Evolutionary conservation across 2,888 invertebrate genomes (phyloP).

Genomic region (Catocala sponsa): DNA sequence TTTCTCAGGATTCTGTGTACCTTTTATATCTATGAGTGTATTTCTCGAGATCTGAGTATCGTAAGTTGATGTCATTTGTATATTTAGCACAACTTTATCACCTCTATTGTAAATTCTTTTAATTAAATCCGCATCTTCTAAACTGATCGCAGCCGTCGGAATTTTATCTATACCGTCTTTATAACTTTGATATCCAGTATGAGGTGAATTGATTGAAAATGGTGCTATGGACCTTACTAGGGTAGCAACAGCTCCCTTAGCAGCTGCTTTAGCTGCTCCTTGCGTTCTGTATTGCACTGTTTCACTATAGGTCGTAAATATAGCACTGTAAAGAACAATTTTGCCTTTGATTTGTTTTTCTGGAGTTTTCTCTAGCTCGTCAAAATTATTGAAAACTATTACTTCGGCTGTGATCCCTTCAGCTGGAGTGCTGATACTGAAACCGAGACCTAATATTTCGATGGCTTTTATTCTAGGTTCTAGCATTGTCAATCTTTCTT

Average conservation of each 20-base stretch:
- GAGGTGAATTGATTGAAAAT: conserved; percentile 92
- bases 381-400: conserved; percentile 91
- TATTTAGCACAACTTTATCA: conserved; percentile 75
- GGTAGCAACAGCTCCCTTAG: conserved; percentile 92
- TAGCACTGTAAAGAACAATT: conserved; percentile 93
- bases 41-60: conserved; percentile 90
- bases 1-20: conserved; percentile 74
- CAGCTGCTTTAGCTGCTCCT: conserved; percentile 91
- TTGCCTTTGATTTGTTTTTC: conserved; percentile 88
- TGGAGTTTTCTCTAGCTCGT: conserved; percentile 86
- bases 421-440: conserved; percentile 90
- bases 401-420: conserved; percentile 92
- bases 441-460: conserved; percentile 91
- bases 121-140: conserved; percentile 94
- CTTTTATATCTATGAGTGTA: conserved; percentile 90
- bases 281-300: conserved; percentile 90
- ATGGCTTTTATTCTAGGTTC: conserved; percentile 89
- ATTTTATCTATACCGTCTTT: conserved; percentile 88
- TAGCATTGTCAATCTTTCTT: conserved; percentile 90
- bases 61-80: conserved; percentile 90
- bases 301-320: conserved; percentile 89
- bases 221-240: conserved; percentile 93
- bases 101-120: conserved; percentile 89
- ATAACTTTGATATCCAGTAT: conserved; percentile 92
- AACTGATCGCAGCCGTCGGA: conserved; percentile 92